Conservation (phyloP, 2,113 vertebrate species). For the rat (Rattus norvegicus) region GRCr8 NC_086023.1:42742501-42743000, state of each 20-base stretch:
- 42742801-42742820: neutral
- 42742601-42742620: neutral
- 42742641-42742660: neutral
- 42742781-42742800: neutral
- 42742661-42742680: conserved; percentile 26
- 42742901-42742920: neutral
- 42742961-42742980: neutral
- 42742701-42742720: conserved; percentile 1
- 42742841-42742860: neutral
- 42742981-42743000: conserved; percentile 7
- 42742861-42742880: neutral
- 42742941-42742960: neutral
- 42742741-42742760: neutral
- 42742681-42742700: neutral
- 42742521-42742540: neutral
- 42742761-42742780: conserved; percentile 31
- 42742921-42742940: conserved; percentile 2
- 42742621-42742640: neutral
- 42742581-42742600: neutral
- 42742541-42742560: conserved; percentile 55
- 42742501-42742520: neutral
- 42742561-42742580: conserved; percentile 22
- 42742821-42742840: conserved; percentile 6
- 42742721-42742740: conserved; percentile 28
- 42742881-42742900: conserved; percentile 20